A percentile compares a stretch with the other conserved stretches of the same genome.
Evolutionary conservation across 2,113 vertebrate genomes (phyloP).

Genomic region (Eolophus roseicapilla): DNA sequence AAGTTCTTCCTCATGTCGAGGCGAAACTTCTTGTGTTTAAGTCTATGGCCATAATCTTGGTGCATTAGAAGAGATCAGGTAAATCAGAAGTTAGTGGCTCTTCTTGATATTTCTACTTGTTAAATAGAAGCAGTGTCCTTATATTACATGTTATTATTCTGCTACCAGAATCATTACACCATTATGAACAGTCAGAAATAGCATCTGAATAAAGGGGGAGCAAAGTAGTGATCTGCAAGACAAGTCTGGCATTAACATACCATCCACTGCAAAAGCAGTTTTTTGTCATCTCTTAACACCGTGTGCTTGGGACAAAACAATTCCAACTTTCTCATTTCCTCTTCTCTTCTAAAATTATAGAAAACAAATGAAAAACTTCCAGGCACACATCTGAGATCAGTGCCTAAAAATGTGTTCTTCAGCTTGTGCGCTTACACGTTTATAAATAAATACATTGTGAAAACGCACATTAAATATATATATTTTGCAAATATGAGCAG

Average conservation of each 20-base stretch:
- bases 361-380: background rate
- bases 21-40: background rate
- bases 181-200: background rate
- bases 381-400: background rate
- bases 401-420: background rate
- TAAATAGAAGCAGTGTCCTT: background rate
- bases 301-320: background rate
- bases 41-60: background rate
- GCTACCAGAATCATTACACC: background rate
- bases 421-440: background rate
- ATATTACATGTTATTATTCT: background rate
- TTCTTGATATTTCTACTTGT: background rate
- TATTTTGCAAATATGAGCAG: background rate
- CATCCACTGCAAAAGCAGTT: background rate
- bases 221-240: background rate
- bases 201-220: background rate
- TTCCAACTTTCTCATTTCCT: background rate
- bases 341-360: background rate
- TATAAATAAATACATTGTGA: background rate
- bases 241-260: background rate
- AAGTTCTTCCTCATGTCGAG: background rate
- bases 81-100: background rate
- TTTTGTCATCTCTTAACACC: background rate
- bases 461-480: background rate
- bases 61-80: background rate